Base-by-base conservation (phyloP, 37 sponge, comb jelly and placozoan genomes). In the Ephydatia muelleri region DNA sequence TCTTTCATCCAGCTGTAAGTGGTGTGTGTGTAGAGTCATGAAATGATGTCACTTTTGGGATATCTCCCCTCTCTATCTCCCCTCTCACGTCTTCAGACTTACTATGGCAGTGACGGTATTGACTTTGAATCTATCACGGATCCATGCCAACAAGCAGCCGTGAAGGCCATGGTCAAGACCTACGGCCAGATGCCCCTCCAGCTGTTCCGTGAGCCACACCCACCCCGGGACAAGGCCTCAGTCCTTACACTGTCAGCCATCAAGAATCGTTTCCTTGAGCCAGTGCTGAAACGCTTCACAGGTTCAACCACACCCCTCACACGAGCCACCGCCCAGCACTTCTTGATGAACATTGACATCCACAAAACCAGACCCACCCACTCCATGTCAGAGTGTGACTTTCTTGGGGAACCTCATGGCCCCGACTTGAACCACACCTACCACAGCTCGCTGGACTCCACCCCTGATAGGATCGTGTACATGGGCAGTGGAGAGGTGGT, bases 161-260 rank as follows among this genome's bases (percentile, higher is more conserved):
- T 93, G 85, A 87, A 67, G 65, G 72, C 94, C 31, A 92, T 92
- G 95, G 92, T 98, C 72, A 88, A 89, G 80, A 98, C 93, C 25
- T 98, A 98, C 77, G 98, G 98, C 19, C 98, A 98, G 80, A 93
- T 96, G 83, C 98, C 98, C 74, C 79, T 79, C 5, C 96, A 95
- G 83, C 93, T 98, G 36, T 98, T 98, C 81, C 87, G 80, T 19
- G 92, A 93, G 39, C 87, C 96, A 33, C 98, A 98, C 82, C 89
- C 88, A 11, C 83, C 88, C 8, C 82, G 96, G n/a, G 82, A 86
- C 28, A 88, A 88, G 80, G 28, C 84, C 72, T 75, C 57, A 21
- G 79, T 90, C 2, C 49, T 81, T 12, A 81, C 81, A 57, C 57
- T 57, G 57, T 64, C 72, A 23, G 85, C 84, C 37, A 89, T 86